Conservation (phyloP, 2,113 vertebrate genomes). For the Chrysemys picta region DNA sequence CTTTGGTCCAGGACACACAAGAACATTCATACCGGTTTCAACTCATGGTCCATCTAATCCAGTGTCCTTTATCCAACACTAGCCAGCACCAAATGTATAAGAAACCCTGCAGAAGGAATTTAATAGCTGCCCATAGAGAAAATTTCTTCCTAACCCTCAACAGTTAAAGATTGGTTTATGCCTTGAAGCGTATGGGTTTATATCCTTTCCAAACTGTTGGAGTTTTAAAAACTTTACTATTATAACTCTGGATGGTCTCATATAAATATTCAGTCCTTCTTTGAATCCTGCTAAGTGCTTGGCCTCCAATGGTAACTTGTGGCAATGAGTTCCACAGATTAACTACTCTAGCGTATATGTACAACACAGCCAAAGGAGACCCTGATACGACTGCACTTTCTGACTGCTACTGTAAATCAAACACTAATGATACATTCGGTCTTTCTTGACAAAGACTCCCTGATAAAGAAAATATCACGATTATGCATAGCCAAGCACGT, state of each 20-base stretch:
- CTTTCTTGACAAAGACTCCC: slow-evolving; percentile 40
- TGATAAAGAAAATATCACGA: not conserved
- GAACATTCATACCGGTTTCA: not conserved
- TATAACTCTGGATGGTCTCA: not conserved
- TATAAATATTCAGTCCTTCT: not conserved
- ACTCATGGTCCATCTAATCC: not conserved
- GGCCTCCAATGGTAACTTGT: not conserved
- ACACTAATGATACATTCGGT: not conserved
- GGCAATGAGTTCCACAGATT: not conserved
- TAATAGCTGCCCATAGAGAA: no score
- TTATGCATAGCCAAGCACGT: no score
- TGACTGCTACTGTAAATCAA: not conserved
- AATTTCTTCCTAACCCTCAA: not conserved
- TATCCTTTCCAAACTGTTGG: no score
- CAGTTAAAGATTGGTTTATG: not conserved
- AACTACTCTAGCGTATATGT: not conserved
- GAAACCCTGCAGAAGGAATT: not conserved
- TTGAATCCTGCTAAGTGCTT: not conserved
- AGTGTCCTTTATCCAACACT: not conserved
- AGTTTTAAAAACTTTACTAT: not conserved
- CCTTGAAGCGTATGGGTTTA: not conserved
- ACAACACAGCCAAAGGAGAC: rapidly evolving
- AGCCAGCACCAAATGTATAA: not conserved
- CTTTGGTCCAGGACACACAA: not conserved
- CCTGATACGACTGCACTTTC: not conserved